Base-by-base conservation (phyloP, 2,797 vertebrate species). In the Mastacembelus armatus region DNA sequence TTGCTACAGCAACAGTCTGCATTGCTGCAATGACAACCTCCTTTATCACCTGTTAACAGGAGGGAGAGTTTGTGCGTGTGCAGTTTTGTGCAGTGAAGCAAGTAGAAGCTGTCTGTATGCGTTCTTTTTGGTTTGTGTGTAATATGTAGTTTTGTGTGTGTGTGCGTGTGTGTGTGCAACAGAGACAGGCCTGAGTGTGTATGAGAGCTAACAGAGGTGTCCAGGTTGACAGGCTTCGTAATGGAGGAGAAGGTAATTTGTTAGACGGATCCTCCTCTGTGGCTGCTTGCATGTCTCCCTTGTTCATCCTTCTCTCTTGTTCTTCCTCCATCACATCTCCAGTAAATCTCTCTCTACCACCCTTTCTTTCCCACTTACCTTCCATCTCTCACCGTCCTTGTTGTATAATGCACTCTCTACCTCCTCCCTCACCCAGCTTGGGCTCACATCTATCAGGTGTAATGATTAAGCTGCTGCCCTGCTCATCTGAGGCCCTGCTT, bases 181-280 rank as follows among this genome's bases (percentile, higher is more conserved):
- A 36, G 52, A 79, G 77, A 85, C 58, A n/a, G 54, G 84, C 89
- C 86, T 85, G 85, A 89, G 72, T 81, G 83, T 90, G 86, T 92
- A 94, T 93, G 86, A 91, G 89, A 92, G 85, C 87, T 94, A 93
- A 95, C 94, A 93, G 71, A 78, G 74, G 84, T 63, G 75, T 85
- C 85, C 91, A 75, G 81, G 90, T 93, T 91, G 85, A 93, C 93
- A 92, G 85, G 80, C 92, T 91, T 92, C 92, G 91, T 93, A 94
- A 91, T 93, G 74, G 86, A 90, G 72, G 88, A 82, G 89, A 93
- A 91, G 92, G 88, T 93, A 92, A 95, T 95, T 96, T 96, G 91
- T 90, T 88, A 91, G 77, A 89, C 82, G 90, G 91, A 91, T 93
- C 88, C 85, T 91, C 81, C 77, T 83, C 76, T 63, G 77, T 82